Evolutionary conservation across 2,888 invertebrate species (phyloP), one percentile per base, ranked within the genome.

Genomic region (Gibbula magus): DNA sequence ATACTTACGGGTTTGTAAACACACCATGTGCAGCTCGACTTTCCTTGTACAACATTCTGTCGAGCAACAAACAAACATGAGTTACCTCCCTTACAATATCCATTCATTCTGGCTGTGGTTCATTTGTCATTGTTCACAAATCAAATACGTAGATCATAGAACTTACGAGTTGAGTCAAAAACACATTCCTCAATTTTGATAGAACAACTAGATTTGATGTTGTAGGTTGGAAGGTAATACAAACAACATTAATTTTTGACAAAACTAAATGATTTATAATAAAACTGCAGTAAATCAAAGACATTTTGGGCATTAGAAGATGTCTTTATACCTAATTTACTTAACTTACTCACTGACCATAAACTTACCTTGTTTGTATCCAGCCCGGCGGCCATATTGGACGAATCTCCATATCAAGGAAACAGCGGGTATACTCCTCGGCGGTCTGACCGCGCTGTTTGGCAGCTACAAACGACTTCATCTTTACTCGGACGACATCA

Each of bases 301-400:
- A n/a, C n/a, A n/a, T n/a, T n/a, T n/a, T n/a, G n/a, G n/a, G n/a
- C n/a, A n/a, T n/a, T n/a, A n/a, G n/a, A n/a, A n/a, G n/a, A n/a
- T n/a, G n/a, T n/a, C n/a, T n/a, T n/a, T n/a, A n/a, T n/a, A n/a
- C n/a, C n/a, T n/a, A n/a, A n/a, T n/a, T n/a, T n/a, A n/a, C n/a
- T n/a, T n/a, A n/a, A n/a, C n/a, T n/a, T n/a, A n/a, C n/a, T n/a
- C n/a, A n/a, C n/a, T n/a, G n/a, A n/a, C n/a, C n/a, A n/a, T n/a
- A 45, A 45, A 10, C 45, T 51, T 82, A 87, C 87, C 91, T 88
- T 89, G 95, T 94, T 83, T 95, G 93, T 90, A 96, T 95, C 94
- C 95, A 96, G 22, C 95, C 96, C 73, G 93, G 91, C 3, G 95
- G 96, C 95, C 96, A 96, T 51, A 96, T 92, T 51, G 95, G 94